phyloP scores from a whole-genome alignment of 1,140 invertebrate species.

The Coptotermes formosanus region DNA sequence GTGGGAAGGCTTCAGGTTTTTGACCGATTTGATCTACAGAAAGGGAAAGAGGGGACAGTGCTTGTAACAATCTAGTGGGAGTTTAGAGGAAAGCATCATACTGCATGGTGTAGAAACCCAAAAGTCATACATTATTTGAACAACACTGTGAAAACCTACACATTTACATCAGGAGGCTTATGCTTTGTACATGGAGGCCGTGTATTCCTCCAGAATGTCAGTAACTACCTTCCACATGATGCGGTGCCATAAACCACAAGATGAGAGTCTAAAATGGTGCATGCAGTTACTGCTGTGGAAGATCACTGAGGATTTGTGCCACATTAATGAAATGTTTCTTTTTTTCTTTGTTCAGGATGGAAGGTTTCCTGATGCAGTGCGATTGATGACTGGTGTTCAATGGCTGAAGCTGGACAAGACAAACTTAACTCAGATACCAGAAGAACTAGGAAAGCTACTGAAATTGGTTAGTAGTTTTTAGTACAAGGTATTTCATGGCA shows the following conservation, averaged over 20 bases:
- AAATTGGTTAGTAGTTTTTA: slow-evolving; percentile 72
- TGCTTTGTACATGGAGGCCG: too few species aligned
- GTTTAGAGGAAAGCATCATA: too few species aligned
- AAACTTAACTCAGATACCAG: slow-evolving; percentile 83
- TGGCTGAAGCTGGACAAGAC: slow-evolving; percentile 97
- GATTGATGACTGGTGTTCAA: slow-evolving; percentile 94
- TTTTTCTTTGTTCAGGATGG: slow-evolving; percentile 62
- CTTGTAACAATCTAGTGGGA: too few species aligned
- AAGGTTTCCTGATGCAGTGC: slow-evolving; percentile 89
- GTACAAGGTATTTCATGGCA: too few species aligned
- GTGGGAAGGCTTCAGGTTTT: too few species aligned
- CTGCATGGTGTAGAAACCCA: too few species aligned
- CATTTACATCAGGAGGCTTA: too few species aligned
- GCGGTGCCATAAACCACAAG: not conserved
- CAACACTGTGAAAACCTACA: too few species aligned
- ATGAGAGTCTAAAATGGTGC: not conserved
- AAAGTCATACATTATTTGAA: too few species aligned
- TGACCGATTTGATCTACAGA: too few species aligned
- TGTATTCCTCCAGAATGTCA: not conserved
- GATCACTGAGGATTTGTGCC: not conserved
- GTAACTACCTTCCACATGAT: not conserved
- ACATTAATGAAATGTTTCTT: not conserved
- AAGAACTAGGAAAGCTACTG: slow-evolving; percentile 89
- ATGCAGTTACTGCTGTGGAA: not conserved
- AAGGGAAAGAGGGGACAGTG: too few species aligned